Evolutionary conservation across 2,797 vertebrate species (phyloP), one percentile per base, ranked within the genome.

Genomic region (Bryconaethiops microstoma): DNA sequence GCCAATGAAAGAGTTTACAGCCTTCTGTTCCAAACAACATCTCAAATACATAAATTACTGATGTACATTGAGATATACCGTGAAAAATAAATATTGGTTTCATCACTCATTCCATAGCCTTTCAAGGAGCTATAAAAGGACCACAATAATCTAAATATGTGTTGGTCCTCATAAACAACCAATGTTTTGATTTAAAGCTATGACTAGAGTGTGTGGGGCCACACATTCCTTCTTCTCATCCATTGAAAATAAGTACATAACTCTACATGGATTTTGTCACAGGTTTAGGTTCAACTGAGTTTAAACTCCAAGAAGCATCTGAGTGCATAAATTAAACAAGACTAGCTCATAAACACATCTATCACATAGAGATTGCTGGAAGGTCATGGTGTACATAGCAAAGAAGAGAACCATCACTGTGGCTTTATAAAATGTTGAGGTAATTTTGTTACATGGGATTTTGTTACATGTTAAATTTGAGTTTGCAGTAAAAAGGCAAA

Each of bases 71-170:
- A 74, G 45, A 64, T 70, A 60, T 21, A 57, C 67, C 75, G 63
- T 60, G 40, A 54, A 74, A 75, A 52, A 57, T 85, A 83, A 83
- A 85, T 80, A 80, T 72, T 77, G 75, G 70, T 68, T 72, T 80
- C 3, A 55, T 63, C 52, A 57, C 42, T 39, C 59, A n/a, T 73
- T 78, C 67, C 48, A 19, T 19, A 62, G 70, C 16, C 76, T 82
- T 83, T 45, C 59, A 54, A 45, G 23, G 19, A 72, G 16, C 39
- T 64, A 67, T 19, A 35, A 64, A 52, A 50, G 57, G 42, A 74
- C 77, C 77, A 71, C 77, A 71, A 74, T 48, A 39, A 55, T 60
- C 64, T 70, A 79, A 78, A 75, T 63, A 78, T 63, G 57, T 71
- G 35, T 48, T 48, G 13, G 16, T 62, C 19, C 35, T 29, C 55